Evolutionary conservation across 2,113 vertebrate species (phyloP), one percentile per base, ranked within the genome.

Genomic region (Cyprinodon brontotheroides): DNA sequence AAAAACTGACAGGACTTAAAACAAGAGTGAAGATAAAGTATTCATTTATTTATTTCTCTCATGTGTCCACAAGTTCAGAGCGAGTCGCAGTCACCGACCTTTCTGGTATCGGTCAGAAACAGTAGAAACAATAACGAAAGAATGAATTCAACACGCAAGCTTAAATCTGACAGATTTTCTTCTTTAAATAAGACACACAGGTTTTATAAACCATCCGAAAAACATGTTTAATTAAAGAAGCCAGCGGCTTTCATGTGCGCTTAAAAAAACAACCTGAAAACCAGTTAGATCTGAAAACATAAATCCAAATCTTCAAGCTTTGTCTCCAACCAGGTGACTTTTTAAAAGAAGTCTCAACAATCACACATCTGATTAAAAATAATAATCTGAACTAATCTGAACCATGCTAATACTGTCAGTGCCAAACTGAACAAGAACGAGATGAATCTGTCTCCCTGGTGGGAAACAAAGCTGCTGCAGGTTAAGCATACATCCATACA

Each of bases 41-140:
- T 80, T 75, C 61, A 80, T 92, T 92, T 92, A 92, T 91, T 92
- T 65, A 75, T 86, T 87, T 91, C 78, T 81, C 66, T 81, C 75
- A 57, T 75, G 17, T 63, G 75, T 87, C 68, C 80, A 82, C 77
- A 79, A 79, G 64, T 72, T 82, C 66, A 72, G 53, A 74, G 78
- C 72, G 74, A 86, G 67, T 80, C 69, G 17, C 85, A 69, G 57
- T 70, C 79, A 11, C 72, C 73, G 65, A 39, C 66, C 11, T 10
- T 64, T 37, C 48, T 59, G 72, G 67, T 64, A 74, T 82, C 79
- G 61, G 75, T 87, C 77, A 80, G 68, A 0, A 85, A 79, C 75
- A 72, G 77, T 83, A 10, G n/a, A 57, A n/a, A 29, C 29, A 29
- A 29, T 29, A 70, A 81, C 63, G 60, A 65, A 72, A 66, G 11